Conservation (phyloP, 2,113 vertebrate species). For the Amblyornis subalaris region DNA sequence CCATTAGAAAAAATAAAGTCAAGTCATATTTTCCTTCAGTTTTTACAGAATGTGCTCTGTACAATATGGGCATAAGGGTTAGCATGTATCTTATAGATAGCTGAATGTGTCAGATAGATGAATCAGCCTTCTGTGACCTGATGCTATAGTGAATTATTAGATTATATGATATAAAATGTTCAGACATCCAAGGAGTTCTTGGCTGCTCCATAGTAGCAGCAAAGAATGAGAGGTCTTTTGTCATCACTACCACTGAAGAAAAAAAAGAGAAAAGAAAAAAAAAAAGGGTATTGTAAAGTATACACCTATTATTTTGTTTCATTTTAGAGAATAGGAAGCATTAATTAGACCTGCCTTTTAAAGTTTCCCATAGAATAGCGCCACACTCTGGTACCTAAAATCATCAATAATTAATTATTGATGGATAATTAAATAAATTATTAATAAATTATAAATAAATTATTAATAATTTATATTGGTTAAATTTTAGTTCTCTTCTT, state of each 20-base stretch:
- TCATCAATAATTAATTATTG: not conserved
- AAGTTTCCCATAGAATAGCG: not conserved
- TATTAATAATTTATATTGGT: too few species aligned
- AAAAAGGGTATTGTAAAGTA: accelerated
- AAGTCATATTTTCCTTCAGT: constrained; percentile 22
- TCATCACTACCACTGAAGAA: not conserved
- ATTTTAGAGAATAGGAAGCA: not conserved
- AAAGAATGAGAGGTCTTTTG: not conserved
- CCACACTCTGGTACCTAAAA: not conserved
- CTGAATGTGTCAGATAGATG: constrained; percentile 35
- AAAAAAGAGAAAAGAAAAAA: not conserved
- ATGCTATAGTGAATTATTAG: constrained; percentile 37
- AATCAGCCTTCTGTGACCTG: constrained; percentile 42
- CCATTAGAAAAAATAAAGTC: constrained; percentile 14
- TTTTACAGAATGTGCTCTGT: constrained; percentile 21
- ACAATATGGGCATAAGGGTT: constrained; percentile 2
- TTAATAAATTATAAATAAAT: too few species aligned
- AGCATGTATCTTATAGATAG: constrained; percentile 31
- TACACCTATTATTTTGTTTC: not conserved
- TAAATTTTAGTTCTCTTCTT: not conserved
- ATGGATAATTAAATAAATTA: not conserved
- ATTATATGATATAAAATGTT: constrained; percentile 29
- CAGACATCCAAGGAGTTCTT: constrained; percentile 17
- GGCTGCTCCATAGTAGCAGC: not conserved
- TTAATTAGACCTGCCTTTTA: not conserved